Percentiles rank a stretch among this genome's conserved stretches.
These are phyloP conservation scores for Drosophila teissieri DNA, from an alignment of 1,140 invertebrate genomes.

Conservation along the genomic window DNA sequence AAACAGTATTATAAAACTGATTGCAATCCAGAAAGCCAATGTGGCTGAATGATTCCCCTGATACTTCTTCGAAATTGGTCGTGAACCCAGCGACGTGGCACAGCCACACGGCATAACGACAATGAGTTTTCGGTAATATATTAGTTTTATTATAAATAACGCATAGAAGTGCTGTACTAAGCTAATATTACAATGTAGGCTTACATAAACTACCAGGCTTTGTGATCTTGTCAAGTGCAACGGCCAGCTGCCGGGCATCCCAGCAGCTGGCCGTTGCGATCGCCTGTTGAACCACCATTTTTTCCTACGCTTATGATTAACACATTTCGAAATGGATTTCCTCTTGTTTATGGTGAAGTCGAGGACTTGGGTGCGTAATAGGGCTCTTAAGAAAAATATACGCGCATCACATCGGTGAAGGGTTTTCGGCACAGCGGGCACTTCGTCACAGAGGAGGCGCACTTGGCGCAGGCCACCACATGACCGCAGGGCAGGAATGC, in stretches of 20 bases:
- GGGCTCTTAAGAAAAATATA: constrained; percentile 82
- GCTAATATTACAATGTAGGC: constrained; percentile 39
- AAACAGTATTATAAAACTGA: too few relatives aligned
- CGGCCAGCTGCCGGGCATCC: constrained; percentile 46
- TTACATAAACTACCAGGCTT: constrained; percentile 23
- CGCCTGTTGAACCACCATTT: constrained; percentile 24
- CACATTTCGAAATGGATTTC: constrained; percentile 28
- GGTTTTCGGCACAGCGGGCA: constrained; percentile 94
- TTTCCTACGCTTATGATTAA: constrained; percentile 33
- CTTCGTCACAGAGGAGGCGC: constrained; percentile 90
- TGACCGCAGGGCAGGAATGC: constrained; percentile 95
- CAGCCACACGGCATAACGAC: not conserved
- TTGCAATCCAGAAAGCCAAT: not conserved
- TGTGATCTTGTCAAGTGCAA: constrained; percentile 12
- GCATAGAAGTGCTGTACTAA: constrained; percentile 40
- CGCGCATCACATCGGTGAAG: constrained; percentile 85
- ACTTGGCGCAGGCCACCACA: constrained; percentile 94
- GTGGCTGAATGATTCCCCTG: constrained; percentile 5
- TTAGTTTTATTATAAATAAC: constrained; percentile 55
- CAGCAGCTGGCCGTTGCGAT: constrained; percentile 55
- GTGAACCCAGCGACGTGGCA: not conserved
- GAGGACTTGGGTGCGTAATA: not conserved
- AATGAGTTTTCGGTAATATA: constrained; percentile 23
- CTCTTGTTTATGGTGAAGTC: constrained; percentile 6
- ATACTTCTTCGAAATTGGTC: not conserved